Evolutionary conservation across 1,140 invertebrate species (phyloP), one percentile per base, ranked within the genome.

Genomic region (Wasmannia auropunctata): DNA sequence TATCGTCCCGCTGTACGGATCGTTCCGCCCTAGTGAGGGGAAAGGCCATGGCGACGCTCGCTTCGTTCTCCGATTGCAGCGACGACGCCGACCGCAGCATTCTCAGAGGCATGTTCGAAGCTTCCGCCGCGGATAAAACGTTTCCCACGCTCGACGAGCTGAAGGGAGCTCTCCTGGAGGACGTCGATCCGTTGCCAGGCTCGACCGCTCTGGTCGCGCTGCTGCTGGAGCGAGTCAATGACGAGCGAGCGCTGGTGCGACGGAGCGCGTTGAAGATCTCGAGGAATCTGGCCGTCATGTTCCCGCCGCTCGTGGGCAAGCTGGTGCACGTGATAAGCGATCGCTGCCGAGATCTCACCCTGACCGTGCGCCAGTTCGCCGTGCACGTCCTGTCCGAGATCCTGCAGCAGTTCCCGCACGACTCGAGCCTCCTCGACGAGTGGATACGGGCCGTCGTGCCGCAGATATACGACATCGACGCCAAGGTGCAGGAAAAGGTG

Each of bases 401-500:
- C 40, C 86, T 97, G 40, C 58, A 95, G 7, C 90, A 91, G 16
- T 95, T 95, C 70, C 95, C 96, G 0, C 88, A 92, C 19, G 91
- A 96, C 86, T 76, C 90, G 3, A 51, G 87, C n/a, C 86, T 96
- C 2, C 92, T 96, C 51, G 91, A 94, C 34, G 91, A 93, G 25
- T 96, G 96, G 96, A 93, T 96, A 5, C 89, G 93, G 63, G 94
- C 95, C 6, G 95, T 96, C n/a, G 86, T 97, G 3, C 96, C 96
- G 2, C 94, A 96, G 43, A 95, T 97, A 43, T 95, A 95, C 86
- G 97, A 97, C 91, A 92, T 96, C 28, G 97, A 97, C 91, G 91
- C 92, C 0, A 96, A 96, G 87, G 95, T 96, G 0, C 96, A 96
- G 84, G 96, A 96, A 72, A 96, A 96, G 90, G 96, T 96, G 60